phyloP scores from a whole-genome alignment of 2,888 invertebrate genomes.

The Thysanoteuthis rhombus region DNA sequence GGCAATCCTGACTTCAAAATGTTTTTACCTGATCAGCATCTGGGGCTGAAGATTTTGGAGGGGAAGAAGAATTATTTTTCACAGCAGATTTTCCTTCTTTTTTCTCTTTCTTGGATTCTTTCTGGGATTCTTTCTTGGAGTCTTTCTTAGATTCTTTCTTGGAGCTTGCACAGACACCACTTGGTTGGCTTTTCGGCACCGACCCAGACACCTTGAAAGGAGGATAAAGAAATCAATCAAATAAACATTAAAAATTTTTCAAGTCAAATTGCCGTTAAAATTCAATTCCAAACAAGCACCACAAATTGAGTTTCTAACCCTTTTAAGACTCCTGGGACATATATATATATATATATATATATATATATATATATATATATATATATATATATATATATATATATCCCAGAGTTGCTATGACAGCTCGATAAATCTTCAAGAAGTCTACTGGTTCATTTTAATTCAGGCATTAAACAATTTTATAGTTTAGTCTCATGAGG shows the following conservation, averaged over 20 bases:
- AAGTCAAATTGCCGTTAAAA: too few relatives aligned
- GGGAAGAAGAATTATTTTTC: slow-evolving; percentile 2
- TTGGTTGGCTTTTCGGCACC: slow-evolving; percentile 37
- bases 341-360: background rate
- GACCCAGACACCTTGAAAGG: slow-evolving; percentile 42
- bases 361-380: background rate
- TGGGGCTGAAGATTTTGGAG: slow-evolving; percentile 37
- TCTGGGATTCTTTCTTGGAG: background rate
- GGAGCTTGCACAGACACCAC: background rate
- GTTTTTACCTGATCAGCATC: background rate
- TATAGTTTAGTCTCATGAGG: too few relatives aligned
- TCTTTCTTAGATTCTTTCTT: background rate
- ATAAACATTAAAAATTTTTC: too few relatives aligned
- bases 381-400: background rate
- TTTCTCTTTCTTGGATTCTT: slow-evolving; percentile 21
- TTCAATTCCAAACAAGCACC: too few relatives aligned
- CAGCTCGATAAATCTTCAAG: too few relatives aligned
- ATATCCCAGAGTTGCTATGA: too few relatives aligned
- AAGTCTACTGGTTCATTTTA: too few relatives aligned
- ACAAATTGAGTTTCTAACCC: too few relatives aligned
- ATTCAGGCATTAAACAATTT: too few relatives aligned
- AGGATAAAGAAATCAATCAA: too few relatives aligned
- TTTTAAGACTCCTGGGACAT: too few relatives aligned
- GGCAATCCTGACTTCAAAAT: too few relatives aligned
- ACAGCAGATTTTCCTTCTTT: slow-evolving; percentile 1